Percentiles rank a stretch among this genome's conserved stretches.
Evolutionary conservation across 2,113 vertebrate species (phyloP).

Genomic region (Podarcis raffonei): DNA sequence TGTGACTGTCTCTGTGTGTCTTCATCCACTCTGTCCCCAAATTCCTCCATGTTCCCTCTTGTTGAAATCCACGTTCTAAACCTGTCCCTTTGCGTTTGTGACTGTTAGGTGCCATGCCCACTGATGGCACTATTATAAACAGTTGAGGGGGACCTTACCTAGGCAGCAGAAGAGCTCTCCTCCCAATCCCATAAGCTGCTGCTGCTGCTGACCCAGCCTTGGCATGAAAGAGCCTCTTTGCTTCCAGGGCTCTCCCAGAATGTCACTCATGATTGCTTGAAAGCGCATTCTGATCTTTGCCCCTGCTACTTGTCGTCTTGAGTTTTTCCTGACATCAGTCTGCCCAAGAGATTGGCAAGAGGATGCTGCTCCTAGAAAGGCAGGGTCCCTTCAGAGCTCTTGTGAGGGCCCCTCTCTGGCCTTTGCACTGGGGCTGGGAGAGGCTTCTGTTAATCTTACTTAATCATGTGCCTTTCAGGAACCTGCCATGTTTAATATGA

Average conservation of each 20-base stretch:
- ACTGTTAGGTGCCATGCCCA: neutral
- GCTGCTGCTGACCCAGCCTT: too few relatives aligned
- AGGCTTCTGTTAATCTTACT: conserved; percentile 71
- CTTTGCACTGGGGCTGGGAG: neutral
- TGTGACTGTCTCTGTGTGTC: too few relatives aligned
- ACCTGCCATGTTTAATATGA: conserved; percentile 80
- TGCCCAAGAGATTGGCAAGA: neutral
- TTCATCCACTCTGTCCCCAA: too few relatives aligned
- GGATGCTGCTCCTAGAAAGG: neutral
- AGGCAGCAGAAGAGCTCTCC: too few relatives aligned
- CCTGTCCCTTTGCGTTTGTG: neutral
- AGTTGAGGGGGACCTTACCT: too few relatives aligned
- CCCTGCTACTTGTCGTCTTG: neutral
- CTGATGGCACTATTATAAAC: too few relatives aligned
- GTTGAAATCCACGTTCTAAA: too few relatives aligned
- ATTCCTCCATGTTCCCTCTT: too few relatives aligned
- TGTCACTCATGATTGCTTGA: neutral
- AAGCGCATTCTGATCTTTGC: neutral
- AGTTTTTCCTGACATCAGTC: too few relatives aligned
- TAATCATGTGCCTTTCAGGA: conserved; percentile 66
- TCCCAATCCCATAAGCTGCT: too few relatives aligned
- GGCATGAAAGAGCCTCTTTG: neutral
- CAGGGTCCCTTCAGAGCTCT: too few relatives aligned
- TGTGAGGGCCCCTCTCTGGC: conserved; percentile 48
- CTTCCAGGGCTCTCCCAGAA: neutral